Evolutionary conservation across 2,888 invertebrate species (phyloP).

Genomic region (Folsomia manolachei): DNA sequence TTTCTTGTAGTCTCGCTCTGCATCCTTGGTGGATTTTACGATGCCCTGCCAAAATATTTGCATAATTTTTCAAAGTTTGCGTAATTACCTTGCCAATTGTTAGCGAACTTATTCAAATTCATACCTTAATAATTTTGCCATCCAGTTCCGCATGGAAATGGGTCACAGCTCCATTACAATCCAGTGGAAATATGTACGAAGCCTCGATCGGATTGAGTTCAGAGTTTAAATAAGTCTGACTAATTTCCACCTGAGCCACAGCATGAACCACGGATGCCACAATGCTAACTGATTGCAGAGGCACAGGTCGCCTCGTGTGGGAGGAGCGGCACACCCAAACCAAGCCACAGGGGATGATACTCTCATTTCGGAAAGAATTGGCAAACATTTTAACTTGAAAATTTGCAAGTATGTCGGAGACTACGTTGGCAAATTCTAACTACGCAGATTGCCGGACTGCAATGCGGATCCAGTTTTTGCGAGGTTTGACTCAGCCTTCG

Average conservation of each 20-base stretch:
- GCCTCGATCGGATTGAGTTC: constrained; percentile 49
- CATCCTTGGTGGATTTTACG: constrained; percentile 44
- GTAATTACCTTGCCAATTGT: constrained; percentile 3
- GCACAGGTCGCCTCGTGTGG: no score
- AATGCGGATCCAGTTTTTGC: no score
- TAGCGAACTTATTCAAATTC: not conserved
- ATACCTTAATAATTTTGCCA: constrained; percentile 37
- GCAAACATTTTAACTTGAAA: constrained; percentile 32
- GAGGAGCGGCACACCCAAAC: constrained; percentile 9
- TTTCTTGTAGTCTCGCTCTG: constrained; percentile 45
- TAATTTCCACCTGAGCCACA: constrained; percentile 40
- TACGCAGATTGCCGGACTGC: no score
- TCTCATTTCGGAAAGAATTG: constrained; percentile 27
- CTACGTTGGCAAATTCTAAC: no score
- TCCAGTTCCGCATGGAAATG: constrained; percentile 45
- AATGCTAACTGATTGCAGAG: constrained; percentile 36
- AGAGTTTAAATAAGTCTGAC: constrained; percentile 47
- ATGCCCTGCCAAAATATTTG: constrained; percentile 34
- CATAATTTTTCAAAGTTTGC: not conserved
- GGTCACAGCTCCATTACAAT: constrained; percentile 45
- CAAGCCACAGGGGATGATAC: constrained; percentile 38
- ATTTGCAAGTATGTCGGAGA: no score
- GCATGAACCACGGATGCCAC: constrained; percentile 40
- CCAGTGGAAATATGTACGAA: constrained; percentile 47
- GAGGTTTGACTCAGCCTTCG: no score